Evolutionary conservation across 2,113 vertebrate genomes (phyloP).

Genomic region (Rousettus leschenaultii): DNA sequence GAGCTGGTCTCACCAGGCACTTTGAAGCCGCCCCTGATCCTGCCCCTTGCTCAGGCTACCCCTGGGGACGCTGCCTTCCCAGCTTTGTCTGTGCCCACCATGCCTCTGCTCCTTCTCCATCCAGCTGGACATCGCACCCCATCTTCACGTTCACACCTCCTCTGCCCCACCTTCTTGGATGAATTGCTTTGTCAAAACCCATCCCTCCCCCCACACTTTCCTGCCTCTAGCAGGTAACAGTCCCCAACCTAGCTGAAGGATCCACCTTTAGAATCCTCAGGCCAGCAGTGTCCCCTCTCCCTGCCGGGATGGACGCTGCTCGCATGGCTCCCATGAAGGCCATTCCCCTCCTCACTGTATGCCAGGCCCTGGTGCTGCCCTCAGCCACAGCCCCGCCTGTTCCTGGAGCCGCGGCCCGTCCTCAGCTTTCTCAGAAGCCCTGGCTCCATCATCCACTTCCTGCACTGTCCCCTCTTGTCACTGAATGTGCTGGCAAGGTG

Average conservation of each 20-base stretch:
- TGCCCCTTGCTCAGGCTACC: too few relatives aligned
- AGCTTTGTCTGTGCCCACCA: too few relatives aligned
- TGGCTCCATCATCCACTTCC: too few relatives aligned
- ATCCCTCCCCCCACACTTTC: not conserved
- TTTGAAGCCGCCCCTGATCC: rapidly evolving
- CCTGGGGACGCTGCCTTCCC: rapidly evolving
- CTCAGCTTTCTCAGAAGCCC: not conserved
- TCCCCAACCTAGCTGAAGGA: not conserved
- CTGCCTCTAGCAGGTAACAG: not conserved
- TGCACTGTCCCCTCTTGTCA: not conserved
- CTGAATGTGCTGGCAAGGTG: too few relatives aligned
- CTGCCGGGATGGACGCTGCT: not conserved
- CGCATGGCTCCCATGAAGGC: not conserved
- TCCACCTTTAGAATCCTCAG: not conserved
- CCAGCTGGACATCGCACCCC: not conserved
- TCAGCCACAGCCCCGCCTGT: not conserved
- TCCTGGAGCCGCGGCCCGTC: not conserved
- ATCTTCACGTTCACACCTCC: not conserved
- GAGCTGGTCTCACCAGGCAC: not conserved
- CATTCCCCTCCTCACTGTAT: not conserved
- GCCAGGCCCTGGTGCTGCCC: not conserved
- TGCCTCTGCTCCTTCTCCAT: not conserved
- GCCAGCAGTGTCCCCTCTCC: not conserved
- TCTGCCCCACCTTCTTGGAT: not conserved
- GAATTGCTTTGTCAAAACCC: not conserved